Conservation (phyloP, 2,113 vertebrate species). For the Spea bombifrons region DNA sequence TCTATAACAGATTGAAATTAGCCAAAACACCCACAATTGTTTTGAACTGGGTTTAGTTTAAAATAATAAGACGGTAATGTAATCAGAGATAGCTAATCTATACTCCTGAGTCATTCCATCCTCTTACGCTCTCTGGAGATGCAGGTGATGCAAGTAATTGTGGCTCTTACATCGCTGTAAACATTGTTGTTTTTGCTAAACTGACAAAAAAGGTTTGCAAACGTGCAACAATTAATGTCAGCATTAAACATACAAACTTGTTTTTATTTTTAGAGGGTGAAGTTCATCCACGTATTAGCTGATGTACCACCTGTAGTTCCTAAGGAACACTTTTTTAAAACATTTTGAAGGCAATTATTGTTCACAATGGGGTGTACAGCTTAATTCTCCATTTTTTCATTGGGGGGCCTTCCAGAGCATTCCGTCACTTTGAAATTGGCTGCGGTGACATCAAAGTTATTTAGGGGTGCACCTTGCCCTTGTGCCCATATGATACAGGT, state of each 20-base stretch:
- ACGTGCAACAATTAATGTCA: conserved; percentile 40
- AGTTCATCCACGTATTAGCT: background rate
- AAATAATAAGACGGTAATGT: conserved; percentile 46
- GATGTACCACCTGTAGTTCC: too few relatives aligned
- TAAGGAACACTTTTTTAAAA: too few relatives aligned
- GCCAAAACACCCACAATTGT: conserved; percentile 46
- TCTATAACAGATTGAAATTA: conserved; percentile 42
- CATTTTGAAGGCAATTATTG: too few relatives aligned
- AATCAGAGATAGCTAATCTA: conserved; percentile 47
- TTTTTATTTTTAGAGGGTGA: background rate
- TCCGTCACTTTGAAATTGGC: too few relatives aligned
- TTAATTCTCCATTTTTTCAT: too few relatives aligned
- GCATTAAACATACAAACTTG: conserved; percentile 16
- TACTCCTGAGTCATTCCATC: conserved; percentile 41
- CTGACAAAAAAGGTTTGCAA: conserved; percentile 43
- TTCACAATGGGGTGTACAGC: too few relatives aligned
- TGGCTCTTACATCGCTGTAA: conserved; percentile 44
- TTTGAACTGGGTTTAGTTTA: conserved; percentile 43
- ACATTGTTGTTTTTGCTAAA: conserved; percentile 44
- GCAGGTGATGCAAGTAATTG: conserved; percentile 45
- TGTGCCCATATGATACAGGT: too few relatives aligned
- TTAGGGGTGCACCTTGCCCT: too few relatives aligned
- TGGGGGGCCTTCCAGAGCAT: too few relatives aligned
- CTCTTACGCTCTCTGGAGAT: conserved; percentile 19
- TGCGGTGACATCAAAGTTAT: too few relatives aligned